These are phyloP conservation scores for Chelonia mydas DNA, from an alignment of 2,797 vertebrate species.

Conservation along the genomic window DNA sequence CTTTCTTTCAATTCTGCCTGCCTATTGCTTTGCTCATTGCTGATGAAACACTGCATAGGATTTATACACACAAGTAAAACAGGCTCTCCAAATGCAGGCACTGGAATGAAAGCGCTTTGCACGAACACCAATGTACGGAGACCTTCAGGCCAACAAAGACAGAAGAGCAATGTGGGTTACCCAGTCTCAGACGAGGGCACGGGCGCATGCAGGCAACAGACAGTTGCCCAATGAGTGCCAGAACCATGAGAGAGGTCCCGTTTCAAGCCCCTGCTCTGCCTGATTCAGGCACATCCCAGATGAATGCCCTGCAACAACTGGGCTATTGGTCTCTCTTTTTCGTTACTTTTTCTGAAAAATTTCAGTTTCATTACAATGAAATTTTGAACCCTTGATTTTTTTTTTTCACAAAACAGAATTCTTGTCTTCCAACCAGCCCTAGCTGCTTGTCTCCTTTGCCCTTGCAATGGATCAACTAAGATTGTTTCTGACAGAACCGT, in stretches of 20 bases:
- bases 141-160: background rate
- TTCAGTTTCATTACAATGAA: background rate
- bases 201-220: too few relatives aligned
- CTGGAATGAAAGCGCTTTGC: constrained; percentile 21
- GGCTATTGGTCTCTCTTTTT: background rate
- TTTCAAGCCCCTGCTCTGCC: background rate
- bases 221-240: background rate
- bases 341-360: background rate
- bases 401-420: background rate
- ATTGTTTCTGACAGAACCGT: background rate
- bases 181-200: too few relatives aligned
- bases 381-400: background rate
- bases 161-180: background rate
- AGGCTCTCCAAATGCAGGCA: background rate
- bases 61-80: constrained; percentile 23
- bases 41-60: constrained; percentile 64
- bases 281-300: background rate
- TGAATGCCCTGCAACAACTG: background rate
- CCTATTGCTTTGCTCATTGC: constrained; percentile 65
- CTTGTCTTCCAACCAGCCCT: background rate
- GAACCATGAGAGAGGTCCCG: background rate
- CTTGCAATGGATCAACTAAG: background rate
- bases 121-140: constrained; percentile 1
- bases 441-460: background rate
- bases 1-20: constrained; percentile 47